Conservation (phyloP, 2,113 vertebrate genomes). For the Carettochelys insculpta region DNA sequence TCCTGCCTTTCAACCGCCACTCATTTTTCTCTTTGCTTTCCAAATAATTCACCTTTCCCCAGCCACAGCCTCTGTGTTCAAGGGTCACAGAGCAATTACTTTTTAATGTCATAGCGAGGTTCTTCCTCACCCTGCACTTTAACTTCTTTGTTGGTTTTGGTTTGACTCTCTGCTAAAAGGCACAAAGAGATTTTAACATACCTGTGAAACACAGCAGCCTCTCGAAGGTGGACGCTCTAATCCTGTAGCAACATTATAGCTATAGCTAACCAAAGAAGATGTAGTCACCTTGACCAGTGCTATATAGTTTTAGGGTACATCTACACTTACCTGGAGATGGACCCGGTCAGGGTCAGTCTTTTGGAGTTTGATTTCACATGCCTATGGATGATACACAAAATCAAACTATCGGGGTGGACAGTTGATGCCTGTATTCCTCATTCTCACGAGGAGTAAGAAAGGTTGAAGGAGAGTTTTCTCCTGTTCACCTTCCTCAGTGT, state of each 20-base stretch:
- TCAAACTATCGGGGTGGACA: too few relatives aligned
- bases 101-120: constrained; percentile 53
- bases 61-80: background rate
- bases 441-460: too few relatives aligned
- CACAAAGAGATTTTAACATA: background rate
- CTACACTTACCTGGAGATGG: too few relatives aligned
- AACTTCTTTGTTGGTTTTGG: background rate
- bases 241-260: background rate
- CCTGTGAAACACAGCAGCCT: background rate
- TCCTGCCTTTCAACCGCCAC: constrained; percentile 50
- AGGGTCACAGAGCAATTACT: constrained; percentile 32
- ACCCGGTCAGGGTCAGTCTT: too few relatives aligned
- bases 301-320: too few relatives aligned
- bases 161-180: background rate
- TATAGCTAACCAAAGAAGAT: background rate
- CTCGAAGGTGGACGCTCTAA: background rate
- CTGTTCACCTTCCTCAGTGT: too few relatives aligned
- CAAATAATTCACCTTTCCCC: constrained; percentile 62
- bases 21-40: constrained; percentile 41
- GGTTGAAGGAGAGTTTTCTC: too few relatives aligned
- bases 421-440: too few relatives aligned
- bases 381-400: too few relatives aligned
- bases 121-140: background rate
- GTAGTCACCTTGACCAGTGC: background rate
- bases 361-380: too few relatives aligned